Evolutionary conservation across 2,888 invertebrate species (phyloP).

Genomic region (Helleia helle): DNA sequence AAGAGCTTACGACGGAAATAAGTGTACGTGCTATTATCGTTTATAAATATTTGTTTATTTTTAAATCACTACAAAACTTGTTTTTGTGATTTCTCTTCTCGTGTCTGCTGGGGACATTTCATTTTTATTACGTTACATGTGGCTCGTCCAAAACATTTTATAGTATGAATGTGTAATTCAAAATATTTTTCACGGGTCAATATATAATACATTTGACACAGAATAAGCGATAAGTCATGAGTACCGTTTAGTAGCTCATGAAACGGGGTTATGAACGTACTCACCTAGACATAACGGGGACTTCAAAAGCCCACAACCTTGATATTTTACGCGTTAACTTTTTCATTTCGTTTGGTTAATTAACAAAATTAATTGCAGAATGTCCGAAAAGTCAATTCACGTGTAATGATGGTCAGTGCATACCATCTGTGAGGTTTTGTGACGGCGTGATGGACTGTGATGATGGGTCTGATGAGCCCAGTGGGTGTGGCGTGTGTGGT

Average conservation of each 20-base stretch:
- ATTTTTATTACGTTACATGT: no score
- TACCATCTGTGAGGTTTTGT: conserved; percentile 77
- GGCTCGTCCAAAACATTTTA: no score
- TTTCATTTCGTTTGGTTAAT: no score
- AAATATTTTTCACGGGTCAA: neutral
- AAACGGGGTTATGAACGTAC: conserved; percentile 49
- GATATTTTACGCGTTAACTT: no score
- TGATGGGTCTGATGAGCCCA: conserved; percentile 82
- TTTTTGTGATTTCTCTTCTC: no score
- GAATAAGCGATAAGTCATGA: conserved; percentile 30
- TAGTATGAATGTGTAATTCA: no score
- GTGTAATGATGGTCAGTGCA: conserved; percentile 79
- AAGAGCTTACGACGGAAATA: no score
- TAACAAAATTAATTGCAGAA: conserved; percentile 35
- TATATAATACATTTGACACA: conserved; percentile 22
- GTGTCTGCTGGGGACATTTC: no score
- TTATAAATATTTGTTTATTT: no score
- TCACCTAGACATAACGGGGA: conserved; percentile 45
- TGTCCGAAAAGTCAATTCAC: conserved; percentile 63
- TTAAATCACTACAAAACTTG: no score
- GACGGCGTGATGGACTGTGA: conserved; percentile 79
- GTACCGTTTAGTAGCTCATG: conserved; percentile 38
- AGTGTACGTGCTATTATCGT: no score
- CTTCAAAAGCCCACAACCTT: conserved; percentile 11
- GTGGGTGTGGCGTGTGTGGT: conserved; percentile 69